Percentiles rank a stretch among this genome's conserved stretches.
phyloP scores from a whole-genome alignment of 2,888 invertebrate species.

The Aphelenchoides bicaudatus region DNA sequence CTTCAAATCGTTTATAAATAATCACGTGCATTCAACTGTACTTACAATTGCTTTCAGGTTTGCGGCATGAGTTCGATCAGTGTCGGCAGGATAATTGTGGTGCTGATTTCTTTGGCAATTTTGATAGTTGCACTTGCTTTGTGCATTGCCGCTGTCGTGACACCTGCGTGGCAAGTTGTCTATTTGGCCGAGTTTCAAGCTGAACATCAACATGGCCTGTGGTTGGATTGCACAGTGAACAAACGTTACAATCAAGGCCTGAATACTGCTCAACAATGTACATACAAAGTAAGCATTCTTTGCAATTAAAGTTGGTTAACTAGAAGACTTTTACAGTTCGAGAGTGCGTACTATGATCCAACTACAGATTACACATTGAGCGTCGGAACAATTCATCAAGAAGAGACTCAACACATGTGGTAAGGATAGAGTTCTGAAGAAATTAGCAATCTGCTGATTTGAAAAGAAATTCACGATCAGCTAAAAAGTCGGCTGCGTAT shows the following conservation, averaged over 20 bases:
- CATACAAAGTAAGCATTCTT: no score
- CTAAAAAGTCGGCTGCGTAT: no score
- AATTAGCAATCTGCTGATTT: constrained; percentile 22
- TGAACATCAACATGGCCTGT: constrained; percentile 38
- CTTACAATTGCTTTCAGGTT: constrained; percentile 7
- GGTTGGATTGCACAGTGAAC: constrained; percentile 35
- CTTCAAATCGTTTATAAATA: no score
- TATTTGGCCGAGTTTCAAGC: constrained; percentile 35
- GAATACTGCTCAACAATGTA: constrained; percentile 28
- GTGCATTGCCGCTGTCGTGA: constrained; percentile 29
- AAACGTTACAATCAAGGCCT: constrained; percentile 28
- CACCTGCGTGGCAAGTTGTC: constrained; percentile 36
- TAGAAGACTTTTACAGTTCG: no score
- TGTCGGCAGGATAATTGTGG: constrained; percentile 29
- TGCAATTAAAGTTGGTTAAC: no score
- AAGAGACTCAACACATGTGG: constrained; percentile 37
- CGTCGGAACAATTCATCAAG: constrained; percentile 22
- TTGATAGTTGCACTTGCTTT: constrained; percentile 27
- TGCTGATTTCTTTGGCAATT: constrained; percentile 25
- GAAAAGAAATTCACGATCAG: no score
- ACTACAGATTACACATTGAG: constrained; percentile 21
- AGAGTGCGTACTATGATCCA: constrained; percentile 21
- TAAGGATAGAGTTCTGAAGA: constrained; percentile 26
- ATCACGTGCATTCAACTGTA: no score
- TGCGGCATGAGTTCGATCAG: constrained; percentile 23